phyloP scores from a whole-genome alignment of 2,797 vertebrate species.

The Amazona finschi region DNA sequence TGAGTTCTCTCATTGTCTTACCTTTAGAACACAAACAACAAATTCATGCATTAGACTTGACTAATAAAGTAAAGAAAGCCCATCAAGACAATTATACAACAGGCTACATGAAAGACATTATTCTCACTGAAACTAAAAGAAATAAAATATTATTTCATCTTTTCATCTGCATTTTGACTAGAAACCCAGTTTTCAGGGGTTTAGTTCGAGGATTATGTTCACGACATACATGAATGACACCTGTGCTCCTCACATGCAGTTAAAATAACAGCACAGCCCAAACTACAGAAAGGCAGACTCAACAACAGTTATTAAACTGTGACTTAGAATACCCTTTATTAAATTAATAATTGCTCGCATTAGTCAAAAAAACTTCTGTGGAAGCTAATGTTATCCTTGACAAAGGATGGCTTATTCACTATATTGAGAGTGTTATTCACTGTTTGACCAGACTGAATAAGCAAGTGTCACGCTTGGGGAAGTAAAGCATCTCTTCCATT shows the following conservation, averaged over 20 bases:
- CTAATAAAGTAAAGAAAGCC: not conserved
- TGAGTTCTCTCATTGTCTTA: accelerated
- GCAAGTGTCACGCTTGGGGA: not conserved
- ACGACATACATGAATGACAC: not conserved
- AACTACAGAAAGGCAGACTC: not conserved
- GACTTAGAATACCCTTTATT: not conserved
- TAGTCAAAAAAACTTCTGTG: not conserved
- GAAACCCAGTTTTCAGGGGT: not conserved
- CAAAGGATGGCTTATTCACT: not conserved
- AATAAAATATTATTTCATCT: not conserved
- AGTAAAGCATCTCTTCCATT: not conserved
- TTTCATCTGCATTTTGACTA: not conserved
- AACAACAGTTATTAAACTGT: not conserved
- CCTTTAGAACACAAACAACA: not conserved
- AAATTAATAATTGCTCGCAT: not conserved
- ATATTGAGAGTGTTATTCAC: not conserved
- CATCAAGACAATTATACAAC: not conserved
- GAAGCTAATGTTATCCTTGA: not conserved
- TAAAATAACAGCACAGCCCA: not conserved
- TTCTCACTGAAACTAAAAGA: not conserved
- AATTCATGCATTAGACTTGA: not conserved
- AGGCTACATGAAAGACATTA: not conserved
- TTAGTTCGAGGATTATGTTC: not conserved
- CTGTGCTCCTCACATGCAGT: not conserved
- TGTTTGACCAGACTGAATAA: not conserved